Percentiles rank a stretch among this genome's conserved stretches.
phyloP scores from a whole-genome alignment of 2,888 invertebrate species.

The Melinaea menophilus region DNA sequence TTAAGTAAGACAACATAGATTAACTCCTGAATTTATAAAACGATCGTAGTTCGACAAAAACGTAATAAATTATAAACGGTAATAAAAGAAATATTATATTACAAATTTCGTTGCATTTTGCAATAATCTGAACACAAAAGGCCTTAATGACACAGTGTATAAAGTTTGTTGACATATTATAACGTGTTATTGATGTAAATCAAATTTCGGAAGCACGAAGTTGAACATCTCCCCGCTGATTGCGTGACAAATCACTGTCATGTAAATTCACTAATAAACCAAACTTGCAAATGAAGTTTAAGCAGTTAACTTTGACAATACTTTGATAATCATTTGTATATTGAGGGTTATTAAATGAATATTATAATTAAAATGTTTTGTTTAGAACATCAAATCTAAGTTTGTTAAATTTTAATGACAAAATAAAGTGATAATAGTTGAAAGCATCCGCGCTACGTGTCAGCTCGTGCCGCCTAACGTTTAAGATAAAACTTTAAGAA shows the following conservation, averaged over 20 bases:
- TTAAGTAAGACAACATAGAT: too few species aligned
- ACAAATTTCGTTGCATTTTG: too few species aligned
- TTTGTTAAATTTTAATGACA: conserved; percentile 20
- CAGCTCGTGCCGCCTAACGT: conserved; percentile 57
- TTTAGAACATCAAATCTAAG: conserved; percentile 7
- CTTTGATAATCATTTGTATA: neutral
- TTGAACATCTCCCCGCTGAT: conserved; percentile 16
- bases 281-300: conserved; percentile 13
- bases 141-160: neutral
- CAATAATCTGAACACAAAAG: neutral
- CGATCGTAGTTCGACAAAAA: too few species aligned
- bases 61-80: too few species aligned
- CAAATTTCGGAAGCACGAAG: conserved; percentile 10
- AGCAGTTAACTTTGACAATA: neutral
- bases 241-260: conserved; percentile 16
- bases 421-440: conserved; percentile 30
- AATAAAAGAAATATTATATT: too few species aligned
- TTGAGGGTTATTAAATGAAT: neutral
- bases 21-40: too few species aligned
- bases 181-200: conserved; percentile 17
- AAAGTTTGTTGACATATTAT: neutral
- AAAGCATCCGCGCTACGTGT: conserved; percentile 40
- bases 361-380: neutral
- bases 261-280: conserved; percentile 8
- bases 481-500: conserved; percentile 71